These are phyloP conservation scores for Cabera pusaria DNA, from an alignment of 2,888 invertebrate species.

Conservation along the genomic window DNA sequence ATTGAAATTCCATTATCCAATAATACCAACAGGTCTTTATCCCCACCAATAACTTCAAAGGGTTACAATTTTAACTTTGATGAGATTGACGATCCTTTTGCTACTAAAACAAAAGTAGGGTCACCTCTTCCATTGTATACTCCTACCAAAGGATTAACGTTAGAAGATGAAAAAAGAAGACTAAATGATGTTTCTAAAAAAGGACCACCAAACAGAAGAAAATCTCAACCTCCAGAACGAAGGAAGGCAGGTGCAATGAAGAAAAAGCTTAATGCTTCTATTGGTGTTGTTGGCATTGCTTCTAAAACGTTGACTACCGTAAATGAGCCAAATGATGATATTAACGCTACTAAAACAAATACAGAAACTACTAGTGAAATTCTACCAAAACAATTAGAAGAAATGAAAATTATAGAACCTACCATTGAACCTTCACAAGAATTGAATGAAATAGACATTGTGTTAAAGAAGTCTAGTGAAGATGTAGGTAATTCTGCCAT, in stretches of 20 bases:
- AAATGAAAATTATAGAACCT: not conserved
- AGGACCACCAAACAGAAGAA: slow-evolving; percentile 45
- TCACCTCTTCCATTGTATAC: slow-evolving; percentile 52
- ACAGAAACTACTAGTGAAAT: not conserved
- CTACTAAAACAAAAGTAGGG: slow-evolving; percentile 63
- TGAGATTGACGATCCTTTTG: slow-evolving; percentile 68
- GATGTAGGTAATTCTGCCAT: slow-evolving; percentile 2
- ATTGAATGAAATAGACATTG: not conserved
- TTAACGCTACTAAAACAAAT: not conserved
- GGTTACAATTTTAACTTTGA: slow-evolving; percentile 73
- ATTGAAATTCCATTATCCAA: slow-evolving; percentile 33
- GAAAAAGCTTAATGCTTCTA: slow-evolving; percentile 45
- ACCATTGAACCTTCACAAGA: not conserved
- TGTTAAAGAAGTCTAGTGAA: not conserved
- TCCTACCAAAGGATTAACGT: slow-evolving; percentile 27
- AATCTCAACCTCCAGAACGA: slow-evolving; percentile 48
- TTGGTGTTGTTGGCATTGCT: slow-evolving; percentile 29
- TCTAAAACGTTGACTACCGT: slow-evolving; percentile 9
- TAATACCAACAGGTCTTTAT: slow-evolving; percentile 44
- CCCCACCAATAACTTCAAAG: slow-evolving; percentile 60
- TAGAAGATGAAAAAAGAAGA: slow-evolving; percentile 22
- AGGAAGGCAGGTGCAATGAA: slow-evolving; percentile 41
- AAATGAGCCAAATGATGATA: not conserved
- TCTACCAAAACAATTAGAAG: not conserved
- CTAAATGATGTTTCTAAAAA: slow-evolving; percentile 30